These are phyloP conservation scores for Cyclargus thomasi DNA, from an alignment of 1,140 invertebrate species.

Conservation along the genomic window DNA sequence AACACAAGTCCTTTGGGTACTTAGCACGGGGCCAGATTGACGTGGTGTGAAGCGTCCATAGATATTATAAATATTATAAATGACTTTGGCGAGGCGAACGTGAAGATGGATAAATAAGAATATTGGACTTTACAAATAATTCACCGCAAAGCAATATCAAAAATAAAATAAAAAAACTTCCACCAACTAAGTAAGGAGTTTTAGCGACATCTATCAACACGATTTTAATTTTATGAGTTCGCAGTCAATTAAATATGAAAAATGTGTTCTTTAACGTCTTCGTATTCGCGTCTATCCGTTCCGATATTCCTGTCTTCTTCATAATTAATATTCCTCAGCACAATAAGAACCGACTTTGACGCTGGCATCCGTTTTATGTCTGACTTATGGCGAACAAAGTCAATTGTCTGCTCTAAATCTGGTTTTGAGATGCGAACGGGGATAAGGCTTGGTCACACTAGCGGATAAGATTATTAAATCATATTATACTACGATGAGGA, in stretches of 20 bases:
- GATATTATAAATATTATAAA: no score
- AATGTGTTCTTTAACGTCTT: constrained; percentile 22
- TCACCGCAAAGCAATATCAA: no score
- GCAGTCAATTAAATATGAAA: constrained; percentile 22
- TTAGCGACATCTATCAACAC: no score
- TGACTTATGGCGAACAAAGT: constrained; percentile 55
- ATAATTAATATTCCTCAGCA: constrained; percentile 51
- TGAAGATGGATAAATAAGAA: no score
- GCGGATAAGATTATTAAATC: background rate
- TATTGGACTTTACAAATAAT: no score
- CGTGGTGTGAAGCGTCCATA: no score
- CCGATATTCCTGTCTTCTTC: constrained; percentile 37
- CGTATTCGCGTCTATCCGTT: constrained; percentile 25
- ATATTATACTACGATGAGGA: no score
- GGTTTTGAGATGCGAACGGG: constrained; percentile 37
- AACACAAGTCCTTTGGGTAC: no score
- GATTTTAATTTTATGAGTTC: background rate
- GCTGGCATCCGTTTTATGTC: constrained; percentile 60
- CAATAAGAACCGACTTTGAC: constrained; percentile 44
- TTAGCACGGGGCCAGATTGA: no score
- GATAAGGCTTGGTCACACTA: background rate
- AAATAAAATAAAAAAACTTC: no score
- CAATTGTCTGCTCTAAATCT: constrained; percentile 64
- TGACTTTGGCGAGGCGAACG: no score
- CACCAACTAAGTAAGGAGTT: no score